Conservation (phyloP, 2,113 vertebrate genomes). For the Chascanopsetta lugubris region DNA sequence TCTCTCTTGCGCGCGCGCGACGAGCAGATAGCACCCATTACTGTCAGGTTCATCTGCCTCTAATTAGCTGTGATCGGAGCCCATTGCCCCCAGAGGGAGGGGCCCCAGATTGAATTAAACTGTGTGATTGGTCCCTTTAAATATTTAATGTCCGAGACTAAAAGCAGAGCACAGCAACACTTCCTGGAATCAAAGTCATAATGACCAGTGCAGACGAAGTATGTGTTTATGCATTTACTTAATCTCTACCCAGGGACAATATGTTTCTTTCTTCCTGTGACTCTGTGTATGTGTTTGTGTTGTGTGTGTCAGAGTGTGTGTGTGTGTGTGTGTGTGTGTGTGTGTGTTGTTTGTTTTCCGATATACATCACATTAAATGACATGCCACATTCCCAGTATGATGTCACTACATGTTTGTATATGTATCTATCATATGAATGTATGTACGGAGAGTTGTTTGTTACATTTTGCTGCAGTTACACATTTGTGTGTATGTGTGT, state of each 20-base stretch:
- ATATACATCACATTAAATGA: no score
- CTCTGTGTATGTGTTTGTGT: background rate
- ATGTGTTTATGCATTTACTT: background rate
- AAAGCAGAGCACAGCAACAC: constrained; percentile 65
- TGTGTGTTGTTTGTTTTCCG: background rate
- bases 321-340: background rate
- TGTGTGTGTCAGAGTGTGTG: background rate
- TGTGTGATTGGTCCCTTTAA: constrained; percentile 75
- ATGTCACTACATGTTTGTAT: background rate
- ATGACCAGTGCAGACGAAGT: background rate
- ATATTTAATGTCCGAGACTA: constrained; percentile 78
- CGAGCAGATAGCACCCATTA: constrained; percentile 79
- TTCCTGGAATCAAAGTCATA: constrained; percentile 60
- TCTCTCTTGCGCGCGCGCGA: constrained; percentile 33
- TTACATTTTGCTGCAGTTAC: constrained; percentile 14
- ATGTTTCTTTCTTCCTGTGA: background rate
- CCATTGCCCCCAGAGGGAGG: constrained; percentile 66
- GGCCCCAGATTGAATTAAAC: constrained; percentile 78
- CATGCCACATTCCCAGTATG: no score
- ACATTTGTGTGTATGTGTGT: constrained; percentile 24
- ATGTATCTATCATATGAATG: constrained; percentile 8
- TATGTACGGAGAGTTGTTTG: constrained; percentile 16
- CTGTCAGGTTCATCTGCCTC: constrained; percentile 79
- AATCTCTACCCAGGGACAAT: background rate
- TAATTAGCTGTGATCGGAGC: constrained; percentile 80